Evolutionary conservation across 2,113 vertebrate species (phyloP).

Genomic region (Tretioscincus oriximinensis): DNA sequence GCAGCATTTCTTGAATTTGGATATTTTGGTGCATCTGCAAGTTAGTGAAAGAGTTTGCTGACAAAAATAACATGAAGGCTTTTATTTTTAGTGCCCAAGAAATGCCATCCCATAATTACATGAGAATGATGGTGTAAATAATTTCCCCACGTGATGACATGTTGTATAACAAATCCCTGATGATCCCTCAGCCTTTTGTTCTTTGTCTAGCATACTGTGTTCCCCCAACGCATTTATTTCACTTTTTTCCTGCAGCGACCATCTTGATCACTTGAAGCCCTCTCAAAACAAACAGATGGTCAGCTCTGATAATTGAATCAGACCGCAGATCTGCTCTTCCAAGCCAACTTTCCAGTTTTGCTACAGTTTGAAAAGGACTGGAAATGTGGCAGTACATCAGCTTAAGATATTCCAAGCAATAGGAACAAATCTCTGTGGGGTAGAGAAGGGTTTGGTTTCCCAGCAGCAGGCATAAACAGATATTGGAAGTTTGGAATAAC

Average conservation of each 20-base stretch:
- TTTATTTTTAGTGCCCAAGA: neutral
- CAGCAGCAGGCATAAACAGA: slow-evolving; percentile 21
- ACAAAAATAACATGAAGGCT: neutral
- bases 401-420: neutral
- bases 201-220: neutral
- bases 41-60: neutral
- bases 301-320: slow-evolving; percentile 4
- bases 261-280: neutral
- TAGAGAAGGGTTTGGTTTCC: slow-evolving; percentile 1
- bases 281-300: slow-evolving; percentile 10
- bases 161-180: no score
- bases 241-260: neutral
- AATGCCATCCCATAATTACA: neutral
- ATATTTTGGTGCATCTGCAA: neutral
- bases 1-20: neutral
- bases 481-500: neutral
- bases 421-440: slow-evolving; percentile 15
- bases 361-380: slow-evolving; percentile 17
- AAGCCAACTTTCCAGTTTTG: slow-evolving; percentile 25
- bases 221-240: neutral
- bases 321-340: slow-evolving; percentile 1
- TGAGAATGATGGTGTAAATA: neutral
- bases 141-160: neutral
- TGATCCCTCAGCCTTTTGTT: neutral
- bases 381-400: slow-evolving; percentile 20